A percentile compares a stretch with the other conserved stretches of the same genome.
phyloP scores from a whole-genome alignment of 1,140 invertebrate species.

The Copidosoma floridanum region DNA sequence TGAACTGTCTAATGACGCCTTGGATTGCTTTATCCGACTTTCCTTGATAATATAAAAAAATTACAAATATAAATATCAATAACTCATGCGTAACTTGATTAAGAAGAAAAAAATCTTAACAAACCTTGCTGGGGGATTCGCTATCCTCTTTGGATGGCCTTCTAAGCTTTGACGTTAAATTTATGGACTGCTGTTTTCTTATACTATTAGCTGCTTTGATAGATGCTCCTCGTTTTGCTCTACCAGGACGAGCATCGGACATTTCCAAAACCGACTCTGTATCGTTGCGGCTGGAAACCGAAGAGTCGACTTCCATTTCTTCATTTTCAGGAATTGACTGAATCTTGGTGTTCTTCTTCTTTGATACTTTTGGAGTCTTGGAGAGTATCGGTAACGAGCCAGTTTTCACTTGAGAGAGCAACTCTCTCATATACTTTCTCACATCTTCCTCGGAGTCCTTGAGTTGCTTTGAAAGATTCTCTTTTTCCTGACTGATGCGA shows the following conservation, averaged over 20 bases:
- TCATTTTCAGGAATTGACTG: slow-evolving; percentile 48
- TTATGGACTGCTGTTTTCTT: slow-evolving; percentile 37
- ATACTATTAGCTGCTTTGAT: slow-evolving; percentile 41
- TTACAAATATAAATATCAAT: slow-evolving; percentile 1
- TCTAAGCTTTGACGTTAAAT: slow-evolving; percentile 29
- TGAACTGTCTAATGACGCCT: slow-evolving; percentile 25
- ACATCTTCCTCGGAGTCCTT: slow-evolving; percentile 13
- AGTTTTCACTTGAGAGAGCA: slow-evolving; percentile 35
- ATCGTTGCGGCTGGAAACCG: background rate
- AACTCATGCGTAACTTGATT: background rate
- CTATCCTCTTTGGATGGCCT: slow-evolving; percentile 24
- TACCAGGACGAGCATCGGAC: background rate
- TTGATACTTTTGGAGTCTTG: slow-evolving; percentile 46
- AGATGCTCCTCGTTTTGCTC: slow-evolving; percentile 38
- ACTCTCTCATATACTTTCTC: slow-evolving; percentile 19
- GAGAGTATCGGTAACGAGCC: slow-evolving; percentile 36
- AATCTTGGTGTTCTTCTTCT: slow-evolving; percentile 38
- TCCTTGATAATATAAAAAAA: slow-evolving; percentile 3
- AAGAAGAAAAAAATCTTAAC: background rate
- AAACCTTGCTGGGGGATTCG: background rate
- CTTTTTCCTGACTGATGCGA: slow-evolving; percentile 13
- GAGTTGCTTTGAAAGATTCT: slow-evolving; percentile 23
- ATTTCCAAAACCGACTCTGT: background rate
- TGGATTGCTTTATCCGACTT: slow-evolving; percentile 31
- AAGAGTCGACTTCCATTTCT: slow-evolving; percentile 13